Percentiles rank a stretch among this genome's conserved stretches.
phyloP scores from a whole-genome alignment of 2,113 vertebrate species.

The Tonatia bakeri region DNA sequence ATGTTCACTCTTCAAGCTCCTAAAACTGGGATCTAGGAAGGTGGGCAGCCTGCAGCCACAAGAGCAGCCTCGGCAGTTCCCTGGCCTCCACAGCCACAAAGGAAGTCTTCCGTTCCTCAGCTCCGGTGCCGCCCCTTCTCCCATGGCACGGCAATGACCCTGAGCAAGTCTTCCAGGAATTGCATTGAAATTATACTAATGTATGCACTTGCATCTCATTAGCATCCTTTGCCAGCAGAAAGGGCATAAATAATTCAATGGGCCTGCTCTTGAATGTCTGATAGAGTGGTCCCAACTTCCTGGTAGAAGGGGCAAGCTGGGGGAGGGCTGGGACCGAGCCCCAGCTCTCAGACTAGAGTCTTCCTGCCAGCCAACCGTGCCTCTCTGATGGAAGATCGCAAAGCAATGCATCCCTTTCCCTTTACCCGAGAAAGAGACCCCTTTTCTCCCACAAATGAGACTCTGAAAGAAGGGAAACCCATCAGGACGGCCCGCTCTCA shows the following conservation, averaged over 20 bases:
- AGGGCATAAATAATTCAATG: slow-evolving; percentile 48
- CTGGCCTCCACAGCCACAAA: background rate
- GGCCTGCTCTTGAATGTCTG: slow-evolving; percentile 41
- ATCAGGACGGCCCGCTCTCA: background rate
- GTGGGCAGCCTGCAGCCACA: background rate
- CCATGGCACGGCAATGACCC: background rate
- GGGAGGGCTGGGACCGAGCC: background rate
- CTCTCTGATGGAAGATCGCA: background rate
- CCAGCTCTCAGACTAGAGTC: background rate
- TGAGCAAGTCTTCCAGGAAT: background rate
- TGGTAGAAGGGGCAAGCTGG: background rate
- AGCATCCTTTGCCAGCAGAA: slow-evolving; percentile 25
- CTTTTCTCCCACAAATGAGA: background rate
- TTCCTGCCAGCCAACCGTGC: background rate
- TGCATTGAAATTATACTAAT: background rate
- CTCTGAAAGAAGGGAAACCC: background rate
- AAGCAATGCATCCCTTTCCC: background rate
- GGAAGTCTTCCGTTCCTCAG: background rate
- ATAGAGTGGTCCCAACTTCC: background rate
- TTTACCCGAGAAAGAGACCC: background rate
- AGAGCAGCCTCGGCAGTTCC: background rate
- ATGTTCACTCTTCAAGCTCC: background rate
- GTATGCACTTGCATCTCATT: background rate
- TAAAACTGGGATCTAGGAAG: background rate
- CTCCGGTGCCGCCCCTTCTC: background rate